Evolutionary conservation across 1,140 invertebrate species (phyloP), one percentile per base, ranked within the genome.

Genomic region (Drosophila nigromelanica): DNA sequence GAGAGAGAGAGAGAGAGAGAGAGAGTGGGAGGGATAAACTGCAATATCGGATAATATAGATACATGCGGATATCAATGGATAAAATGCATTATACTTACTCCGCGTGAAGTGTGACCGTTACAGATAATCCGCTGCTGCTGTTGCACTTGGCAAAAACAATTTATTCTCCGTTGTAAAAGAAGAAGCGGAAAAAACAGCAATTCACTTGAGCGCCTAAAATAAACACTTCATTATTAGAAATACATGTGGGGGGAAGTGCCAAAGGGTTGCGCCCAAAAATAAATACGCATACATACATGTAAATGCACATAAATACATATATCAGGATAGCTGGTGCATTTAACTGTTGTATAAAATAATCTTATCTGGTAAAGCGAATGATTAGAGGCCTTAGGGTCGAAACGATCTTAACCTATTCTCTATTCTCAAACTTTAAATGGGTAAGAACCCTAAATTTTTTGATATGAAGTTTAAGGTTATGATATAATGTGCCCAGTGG

Each of bases 361-460:
- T 61, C 50, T 61, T 60, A 54, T 55, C 50, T 48, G 66, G 56
- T 60, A 69, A 69, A 93, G 27, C 27, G 27, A 27, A 27, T 27
- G 27, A 27, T 27, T 27, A 6, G 27, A 27, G 35, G 10, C 35
- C 35, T 37, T 11, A 37, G 35, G 10, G 27, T 27, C 27, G 27
- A 27, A 27, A 27, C 27, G 27, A 27, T 27, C 27, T 27, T 27
- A 27, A 27, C 27, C 27, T 27, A 27, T 27, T 74, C 68, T 76
- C 27, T 27, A 27, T 27, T 74, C 68, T 76, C 77, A 81, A 78
- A 73, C 58, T 76, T 95, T 94, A 94, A 95, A 94, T 94, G 96
- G 95, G 96, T 95, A 95, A 95, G 95, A 96, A 96, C 93, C 96
- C 96, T 96, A 96, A 95, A 95, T 96, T 96, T 96, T 95, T 95